A percentile compares a stretch with the other conserved stretches of the same genome.
phyloP scores from a whole-genome alignment of 2,797 vertebrate species.

The Karalla daura region DNA sequence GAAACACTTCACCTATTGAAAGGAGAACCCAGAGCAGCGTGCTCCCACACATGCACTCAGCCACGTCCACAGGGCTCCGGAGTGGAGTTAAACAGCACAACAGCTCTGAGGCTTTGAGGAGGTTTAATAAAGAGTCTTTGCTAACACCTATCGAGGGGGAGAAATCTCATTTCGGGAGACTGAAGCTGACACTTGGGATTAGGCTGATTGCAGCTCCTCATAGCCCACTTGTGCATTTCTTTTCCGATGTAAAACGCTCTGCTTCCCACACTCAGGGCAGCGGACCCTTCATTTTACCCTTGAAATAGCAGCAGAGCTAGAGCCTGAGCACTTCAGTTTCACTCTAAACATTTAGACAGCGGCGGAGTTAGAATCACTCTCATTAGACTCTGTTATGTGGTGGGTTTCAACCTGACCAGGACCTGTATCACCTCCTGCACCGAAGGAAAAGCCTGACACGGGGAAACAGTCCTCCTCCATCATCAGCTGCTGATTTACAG shows the following conservation, averaged over 20 bases:
- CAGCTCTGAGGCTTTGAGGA: constrained; percentile 15
- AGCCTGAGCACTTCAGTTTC: neutral
- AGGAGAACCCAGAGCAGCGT: constrained; percentile 8
- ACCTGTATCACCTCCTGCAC: neutral
- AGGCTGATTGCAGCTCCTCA: constrained; percentile 25
- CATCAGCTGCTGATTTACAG: constrained; percentile 32
- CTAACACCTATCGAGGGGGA: constrained; percentile 26
- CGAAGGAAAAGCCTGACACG: constrained; percentile 20
- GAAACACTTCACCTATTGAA: constrained; percentile 56
- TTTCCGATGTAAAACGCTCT: neutral
- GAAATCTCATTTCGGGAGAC: constrained; percentile 48
- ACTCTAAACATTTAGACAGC: neutral
- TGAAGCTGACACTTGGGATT: constrained; percentile 37
- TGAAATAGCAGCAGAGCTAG: neutral
- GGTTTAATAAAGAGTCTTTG: constrained; percentile 28
- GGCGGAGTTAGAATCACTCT: neutral
- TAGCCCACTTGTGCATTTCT: constrained; percentile 7
- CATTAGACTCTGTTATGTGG: neutral
- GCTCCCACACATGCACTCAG: constrained; percentile 15
- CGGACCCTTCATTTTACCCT: neutral
- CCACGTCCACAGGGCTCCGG: neutral
- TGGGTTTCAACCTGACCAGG: neutral
- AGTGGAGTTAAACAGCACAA: constrained; percentile 9
- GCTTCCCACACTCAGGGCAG: neutral
- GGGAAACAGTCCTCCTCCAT: constrained; percentile 18